Base-by-base conservation (phyloP, 2,113 vertebrate genomes). In the Xiphophorus couchianus region DNA sequence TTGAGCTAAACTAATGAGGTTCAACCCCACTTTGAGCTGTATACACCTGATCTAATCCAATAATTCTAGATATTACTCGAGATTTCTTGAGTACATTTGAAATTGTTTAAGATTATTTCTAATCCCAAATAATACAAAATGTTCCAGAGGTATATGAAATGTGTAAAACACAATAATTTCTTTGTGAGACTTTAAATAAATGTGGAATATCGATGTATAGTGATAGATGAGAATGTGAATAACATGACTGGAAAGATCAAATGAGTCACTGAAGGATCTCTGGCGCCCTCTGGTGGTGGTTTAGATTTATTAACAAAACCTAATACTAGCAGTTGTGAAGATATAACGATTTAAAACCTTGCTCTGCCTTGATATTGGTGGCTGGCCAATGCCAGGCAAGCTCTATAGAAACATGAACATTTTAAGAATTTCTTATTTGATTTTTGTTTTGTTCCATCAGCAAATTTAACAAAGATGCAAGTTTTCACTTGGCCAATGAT, bases 261-360 rank as follows among this genome's bases (percentile, higher is more conserved):
- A 15, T 14, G 5, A 22, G 15, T 22, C 17, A 19, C 69, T 42
- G 27, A 62, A 65, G 39, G 60, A 51, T 62, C 30, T 37, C 2
- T 22, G 35, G 0, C 64, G 0, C 87, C 84, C 82, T 69, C 87
- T 76, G 62, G 0, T 42, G 87, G 77, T 2, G 1, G 29, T 5
- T 22, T 8, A 27, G 73, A 4, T 11, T 48, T 9, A 2, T 27
- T 62, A 58, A 81, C 77, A 28, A 67, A 19, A 48, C 44, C 44
- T 19, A 48, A 48, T 7, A 4, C 33, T 9, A 37, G 35, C 35
- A 37, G 35, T 11, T 48, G 44, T 48, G 17, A 48, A 48, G 44
- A 48, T 19, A 5, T 7, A 48, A 48, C 5, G 14, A 17, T 44
- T 44, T 44, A 44, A 44, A 44, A 44, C 42, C 42, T 44, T 15